These are phyloP conservation scores for Empis stercorea DNA, from an alignment of 2,888 invertebrate genomes.

Conservation along the genomic window DNA sequence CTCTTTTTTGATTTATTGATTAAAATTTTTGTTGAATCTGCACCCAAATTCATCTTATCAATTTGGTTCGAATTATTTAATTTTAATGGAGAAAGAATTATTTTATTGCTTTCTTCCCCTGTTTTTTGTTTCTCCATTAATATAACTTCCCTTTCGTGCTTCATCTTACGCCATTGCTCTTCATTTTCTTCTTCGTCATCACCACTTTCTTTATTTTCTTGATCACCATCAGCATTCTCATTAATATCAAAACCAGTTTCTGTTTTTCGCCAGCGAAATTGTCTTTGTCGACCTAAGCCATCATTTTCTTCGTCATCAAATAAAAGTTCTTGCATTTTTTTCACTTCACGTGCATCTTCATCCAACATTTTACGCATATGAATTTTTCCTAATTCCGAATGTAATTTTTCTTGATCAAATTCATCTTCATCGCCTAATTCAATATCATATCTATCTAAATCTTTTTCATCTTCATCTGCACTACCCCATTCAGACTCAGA, in stretches of 20 bases:
- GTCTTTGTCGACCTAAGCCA: conserved; percentile 59
- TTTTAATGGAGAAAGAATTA: too few species aligned
- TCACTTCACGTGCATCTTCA: conserved; percentile 75
- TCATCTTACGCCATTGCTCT: conserved; percentile 62
- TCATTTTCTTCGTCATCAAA: conserved; percentile 81
- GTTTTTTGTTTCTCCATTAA: conserved; percentile 37
- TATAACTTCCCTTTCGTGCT: conserved; percentile 69
- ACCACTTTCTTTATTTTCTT: conserved; percentile 43
- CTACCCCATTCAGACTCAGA: conserved; percentile 85
- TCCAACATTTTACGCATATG: conserved; percentile 80
- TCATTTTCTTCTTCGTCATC: conserved; percentile 62
- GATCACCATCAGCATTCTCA: conserved; percentile 28
- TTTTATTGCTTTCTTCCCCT: too few species aligned
- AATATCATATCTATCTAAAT: conserved; percentile 63
- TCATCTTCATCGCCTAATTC: conserved; percentile 78
- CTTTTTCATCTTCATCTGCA: conserved; percentile 75
- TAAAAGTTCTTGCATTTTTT: conserved; percentile 70
- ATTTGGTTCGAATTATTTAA: too few species aligned
- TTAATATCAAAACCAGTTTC: conserved; percentile 39
- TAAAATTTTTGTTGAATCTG: conserved; percentile 1
- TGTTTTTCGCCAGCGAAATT: conserved; percentile 77
- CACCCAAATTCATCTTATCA: background rate
- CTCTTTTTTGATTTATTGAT: conserved; percentile 14
- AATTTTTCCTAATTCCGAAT: conserved; percentile 67
- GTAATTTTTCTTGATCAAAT: conserved; percentile 65